Conservation (phyloP, 2,797 vertebrate genomes). For the Liparis tanakae region DNA sequence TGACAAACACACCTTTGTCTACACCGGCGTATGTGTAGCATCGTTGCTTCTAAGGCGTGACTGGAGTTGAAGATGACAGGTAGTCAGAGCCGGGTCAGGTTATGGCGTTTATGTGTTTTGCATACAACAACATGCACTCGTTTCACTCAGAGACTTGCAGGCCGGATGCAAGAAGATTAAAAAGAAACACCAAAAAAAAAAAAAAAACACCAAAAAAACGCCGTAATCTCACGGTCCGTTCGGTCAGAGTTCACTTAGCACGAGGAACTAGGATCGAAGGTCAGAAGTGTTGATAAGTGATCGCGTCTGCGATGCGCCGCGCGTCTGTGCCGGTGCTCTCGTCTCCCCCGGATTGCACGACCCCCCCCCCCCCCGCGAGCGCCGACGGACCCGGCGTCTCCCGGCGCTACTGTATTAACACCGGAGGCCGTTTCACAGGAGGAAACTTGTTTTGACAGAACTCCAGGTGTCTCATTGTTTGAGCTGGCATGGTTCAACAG, state of each 20-base stretch:
- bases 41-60: constrained; percentile 56
- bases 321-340: constrained; percentile 25
- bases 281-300: constrained; percentile 43
- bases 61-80: constrained; percentile 59
- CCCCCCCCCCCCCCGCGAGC: constrained; percentile 27
- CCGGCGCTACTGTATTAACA: constrained; percentile 76
- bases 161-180: neutral
- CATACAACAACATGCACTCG: constrained; percentile 24
- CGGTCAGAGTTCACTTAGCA: constrained; percentile 10
- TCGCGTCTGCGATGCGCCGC: constrained; percentile 34
- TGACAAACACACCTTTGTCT: constrained; percentile 77
- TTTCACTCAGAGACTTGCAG: constrained; percentile 30
- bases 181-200: too few species aligned
- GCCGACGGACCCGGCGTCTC: constrained; percentile 50
- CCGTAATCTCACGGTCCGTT: constrained; percentile 3
- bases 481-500: constrained; percentile 85
- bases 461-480: constrained; percentile 91
- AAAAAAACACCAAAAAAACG: too few species aligned
- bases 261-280: constrained; percentile 39
- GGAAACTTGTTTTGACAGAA: constrained; percentile 90
- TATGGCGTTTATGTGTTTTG: constrained; percentile 54
- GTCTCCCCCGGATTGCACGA: constrained; percentile 20
- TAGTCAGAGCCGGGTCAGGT: constrained; percentile 41
- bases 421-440: constrained; percentile 82
- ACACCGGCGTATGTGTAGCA: constrained; percentile 30